phyloP scores from a whole-genome alignment of 2,888 invertebrate genomes.

The Magallana nippona region DNA sequence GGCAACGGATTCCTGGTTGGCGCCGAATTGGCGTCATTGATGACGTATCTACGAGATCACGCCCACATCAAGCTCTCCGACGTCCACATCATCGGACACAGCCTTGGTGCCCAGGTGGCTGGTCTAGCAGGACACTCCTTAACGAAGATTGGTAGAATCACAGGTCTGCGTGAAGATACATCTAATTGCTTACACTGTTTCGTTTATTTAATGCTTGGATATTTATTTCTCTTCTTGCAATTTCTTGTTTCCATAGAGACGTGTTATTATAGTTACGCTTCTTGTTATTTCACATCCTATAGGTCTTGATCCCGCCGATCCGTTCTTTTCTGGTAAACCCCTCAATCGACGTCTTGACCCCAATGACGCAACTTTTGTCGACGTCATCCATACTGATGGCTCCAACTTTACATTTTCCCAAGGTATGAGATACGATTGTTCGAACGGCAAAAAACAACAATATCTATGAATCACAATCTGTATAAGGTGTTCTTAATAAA shows the following conservation, averaged over 20 bases:
- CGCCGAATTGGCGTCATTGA: constrained; percentile 70
- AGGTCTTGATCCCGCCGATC: constrained; percentile 64
- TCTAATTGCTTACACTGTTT: too few relatives aligned
- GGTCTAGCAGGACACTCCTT: constrained; percentile 53
- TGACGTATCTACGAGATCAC: constrained; percentile 63
- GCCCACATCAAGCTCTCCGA: constrained; percentile 46
- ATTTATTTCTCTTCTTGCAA: too few relatives aligned
- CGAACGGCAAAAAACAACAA: too few relatives aligned
- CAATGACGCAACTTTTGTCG: constrained; percentile 59
- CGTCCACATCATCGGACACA: constrained; percentile 62
- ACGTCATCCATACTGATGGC: constrained; percentile 63
- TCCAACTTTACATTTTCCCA: constrained; percentile 52
- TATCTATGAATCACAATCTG: too few relatives aligned
- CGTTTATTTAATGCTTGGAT: too few relatives aligned
- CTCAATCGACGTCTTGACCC: constrained; percentile 55
- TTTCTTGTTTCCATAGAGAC: too few relatives aligned
- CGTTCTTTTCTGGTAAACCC: constrained; percentile 53
- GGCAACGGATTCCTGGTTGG: constrained; percentile 78
- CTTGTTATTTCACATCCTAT: background rate
- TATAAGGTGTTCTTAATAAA: too few relatives aligned
- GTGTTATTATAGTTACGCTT: too few relatives aligned
- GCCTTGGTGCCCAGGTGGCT: constrained; percentile 60
- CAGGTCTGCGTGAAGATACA: constrained; percentile 47
- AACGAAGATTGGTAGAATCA: constrained; percentile 53
- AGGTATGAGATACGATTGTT: constrained; percentile 41